Evolutionary conservation across 2,797 vertebrate species (phyloP).

Genomic region (Danio kyathit): DNA sequence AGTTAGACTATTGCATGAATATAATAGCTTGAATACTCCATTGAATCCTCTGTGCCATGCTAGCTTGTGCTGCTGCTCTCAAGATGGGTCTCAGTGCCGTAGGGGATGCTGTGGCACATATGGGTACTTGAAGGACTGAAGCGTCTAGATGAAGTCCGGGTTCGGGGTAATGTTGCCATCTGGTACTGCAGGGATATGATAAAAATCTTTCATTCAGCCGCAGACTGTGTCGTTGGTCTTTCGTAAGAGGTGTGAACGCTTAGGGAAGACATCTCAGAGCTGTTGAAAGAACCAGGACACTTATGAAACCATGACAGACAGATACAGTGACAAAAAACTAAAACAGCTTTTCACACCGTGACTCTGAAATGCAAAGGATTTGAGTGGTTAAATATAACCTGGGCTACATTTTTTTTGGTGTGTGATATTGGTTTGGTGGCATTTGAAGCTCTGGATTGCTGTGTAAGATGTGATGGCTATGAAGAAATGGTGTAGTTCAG

Average conservation of each 20-base stretch:
- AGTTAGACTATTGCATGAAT: conserved; percentile 8
- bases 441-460: too few relatives aligned
- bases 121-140: conserved; percentile 37
- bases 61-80: conserved; percentile 42
- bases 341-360: not conserved
- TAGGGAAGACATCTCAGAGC: conserved; percentile 43
- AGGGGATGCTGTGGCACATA: conserved; percentile 44
- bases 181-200: conserved; percentile 36
- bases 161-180: conserved; percentile 46
- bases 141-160: conserved; percentile 31
- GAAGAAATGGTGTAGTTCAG: too few relatives aligned
- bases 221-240: conserved; percentile 28
- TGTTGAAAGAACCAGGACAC: conserved; percentile 56
- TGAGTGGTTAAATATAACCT: not conserved
- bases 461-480: too few relatives aligned
- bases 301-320: conserved; percentile 30
- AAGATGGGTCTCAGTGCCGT: conserved; percentile 36
- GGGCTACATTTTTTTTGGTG: too few relatives aligned
- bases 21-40: conserved; percentile 21
- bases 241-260: conserved; percentile 39
- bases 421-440: not conserved
- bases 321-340: conserved; percentile 26
- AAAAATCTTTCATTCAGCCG: conserved; percentile 37
- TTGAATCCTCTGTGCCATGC: conserved; percentile 32
- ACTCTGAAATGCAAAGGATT: not conserved